Evolutionary conservation across 53 echinoderm and acorn worm species (phyloP).

Genomic region (Temnopleurus reevesii): DNA sequence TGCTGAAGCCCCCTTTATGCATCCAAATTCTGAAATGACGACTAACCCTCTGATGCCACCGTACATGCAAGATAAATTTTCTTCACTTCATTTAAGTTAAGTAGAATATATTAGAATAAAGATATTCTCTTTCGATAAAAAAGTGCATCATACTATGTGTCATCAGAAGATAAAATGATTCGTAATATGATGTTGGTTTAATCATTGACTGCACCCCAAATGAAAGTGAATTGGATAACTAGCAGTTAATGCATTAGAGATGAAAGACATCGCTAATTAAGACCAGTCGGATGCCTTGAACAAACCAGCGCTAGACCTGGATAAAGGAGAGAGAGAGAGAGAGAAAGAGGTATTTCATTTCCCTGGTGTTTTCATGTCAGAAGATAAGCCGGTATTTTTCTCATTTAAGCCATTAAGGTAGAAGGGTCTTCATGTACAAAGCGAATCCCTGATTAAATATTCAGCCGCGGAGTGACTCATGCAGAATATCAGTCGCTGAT

Average conservation of each 20-base stretch:
- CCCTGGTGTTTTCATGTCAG: background rate
- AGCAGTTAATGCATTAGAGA: background rate
- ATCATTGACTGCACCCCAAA: slow-evolving; percentile 9
- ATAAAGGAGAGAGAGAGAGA: background rate
- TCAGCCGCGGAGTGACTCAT: slow-evolving; percentile 22
- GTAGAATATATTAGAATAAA: background rate
- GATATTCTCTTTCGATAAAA: background rate
- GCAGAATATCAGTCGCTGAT: background rate
- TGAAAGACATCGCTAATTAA: background rate
- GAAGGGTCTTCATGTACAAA: slow-evolving; percentile 17
- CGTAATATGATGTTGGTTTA: too few species aligned
- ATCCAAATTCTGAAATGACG: too few species aligned
- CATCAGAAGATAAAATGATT: too few species aligned
- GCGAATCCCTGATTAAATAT: slow-evolving; percentile 32
- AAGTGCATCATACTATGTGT: background rate
- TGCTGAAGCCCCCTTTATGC: too few species aligned
- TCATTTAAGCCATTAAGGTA: slow-evolving; percentile 39
- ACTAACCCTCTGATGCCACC: too few species aligned
- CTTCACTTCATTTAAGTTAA: too few species aligned
- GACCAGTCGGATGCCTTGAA: background rate
- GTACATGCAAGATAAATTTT: too few species aligned
- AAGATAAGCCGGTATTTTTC: slow-evolving; percentile 29
- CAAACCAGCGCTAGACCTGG: background rate
- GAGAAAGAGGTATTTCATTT: background rate
- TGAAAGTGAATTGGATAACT: background rate